A percentile compares a stretch with the other conserved stretches of the same genome.
Evolutionary conservation across 2,113 vertebrate species (phyloP).

Genomic region (Uropsilus gracilis): DNA sequence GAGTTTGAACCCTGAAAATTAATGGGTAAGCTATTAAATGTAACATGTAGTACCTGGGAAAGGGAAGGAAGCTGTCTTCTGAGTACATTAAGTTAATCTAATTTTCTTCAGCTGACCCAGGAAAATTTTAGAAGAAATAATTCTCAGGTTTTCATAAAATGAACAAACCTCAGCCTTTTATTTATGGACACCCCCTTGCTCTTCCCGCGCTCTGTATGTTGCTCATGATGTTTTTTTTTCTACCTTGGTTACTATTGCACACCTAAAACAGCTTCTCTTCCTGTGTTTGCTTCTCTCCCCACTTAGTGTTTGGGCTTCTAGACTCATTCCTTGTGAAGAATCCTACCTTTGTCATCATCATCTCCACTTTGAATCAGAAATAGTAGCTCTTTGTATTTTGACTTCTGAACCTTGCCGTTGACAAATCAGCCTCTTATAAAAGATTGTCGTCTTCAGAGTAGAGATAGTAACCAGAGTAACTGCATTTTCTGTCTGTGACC

Average conservation of each 20-base stretch:
- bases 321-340: background rate
- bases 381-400: background rate
- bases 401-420: background rate
- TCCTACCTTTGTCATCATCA: background rate
- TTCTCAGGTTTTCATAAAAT: background rate
- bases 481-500: background rate
- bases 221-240: background rate
- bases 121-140: background rate
- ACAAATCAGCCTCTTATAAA: background rate
- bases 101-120: background rate
- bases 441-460: background rate
- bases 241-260: background rate
- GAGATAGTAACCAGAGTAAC: background rate
- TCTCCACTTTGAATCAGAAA: background rate
- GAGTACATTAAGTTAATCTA: background rate
- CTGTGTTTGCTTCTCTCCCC: background rate
- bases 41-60: background rate
- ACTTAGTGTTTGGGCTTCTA: background rate
- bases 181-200: background rate
- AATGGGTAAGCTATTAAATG: background rate
- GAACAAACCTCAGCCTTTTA: background rate
- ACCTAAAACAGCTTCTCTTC: background rate
- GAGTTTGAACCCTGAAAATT: conserved; percentile 34
- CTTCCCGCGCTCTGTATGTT: background rate
- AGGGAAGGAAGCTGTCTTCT: background rate